Conservation (phyloP, 2,888 invertebrate genomes). For the Caenorhabditis wallacei region DNA sequence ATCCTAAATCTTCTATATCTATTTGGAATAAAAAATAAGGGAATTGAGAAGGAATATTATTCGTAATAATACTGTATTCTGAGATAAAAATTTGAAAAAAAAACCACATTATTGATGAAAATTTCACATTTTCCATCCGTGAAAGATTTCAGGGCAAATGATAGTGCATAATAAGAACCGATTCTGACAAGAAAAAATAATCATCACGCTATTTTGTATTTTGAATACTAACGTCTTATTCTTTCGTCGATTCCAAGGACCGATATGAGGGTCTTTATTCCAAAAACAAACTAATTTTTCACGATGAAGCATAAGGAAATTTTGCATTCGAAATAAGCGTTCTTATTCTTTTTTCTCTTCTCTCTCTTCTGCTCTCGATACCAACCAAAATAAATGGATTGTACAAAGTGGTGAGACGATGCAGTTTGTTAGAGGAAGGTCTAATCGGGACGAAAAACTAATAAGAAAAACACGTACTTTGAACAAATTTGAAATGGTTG, state of each 20-base stretch:
- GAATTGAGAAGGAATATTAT: too few relatives aligned
- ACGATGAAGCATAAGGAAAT: conserved; percentile 53
- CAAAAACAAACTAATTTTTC: conserved; percentile 59
- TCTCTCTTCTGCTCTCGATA: not conserved
- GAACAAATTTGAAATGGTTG: not conserved
- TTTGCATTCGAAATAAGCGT: conserved; percentile 61
- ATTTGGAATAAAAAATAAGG: too few relatives aligned
- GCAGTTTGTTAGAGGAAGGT: conserved; percentile 25
- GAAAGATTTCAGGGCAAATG: too few relatives aligned
- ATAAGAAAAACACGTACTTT: conserved; percentile 17
- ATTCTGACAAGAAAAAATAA: too few relatives aligned
- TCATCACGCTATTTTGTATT: not conserved
- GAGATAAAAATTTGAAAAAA: too few relatives aligned
- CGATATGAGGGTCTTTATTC: not conserved
- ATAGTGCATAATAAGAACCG: too few relatives aligned
- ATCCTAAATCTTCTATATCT: too few relatives aligned
- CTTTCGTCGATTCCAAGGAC: not conserved
- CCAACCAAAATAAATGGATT: conserved; percentile 50
- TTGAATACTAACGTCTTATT: not conserved
- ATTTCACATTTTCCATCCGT: too few relatives aligned
- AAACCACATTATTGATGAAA: too few relatives aligned
- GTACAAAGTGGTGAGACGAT: conserved; percentile 55
- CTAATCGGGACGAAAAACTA: not conserved
- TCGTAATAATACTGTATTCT: too few relatives aligned
- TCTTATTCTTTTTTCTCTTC: conserved; percentile 29